phyloP scores from a whole-genome alignment of 2,888 invertebrate species.

The Melieria picta region DNA sequence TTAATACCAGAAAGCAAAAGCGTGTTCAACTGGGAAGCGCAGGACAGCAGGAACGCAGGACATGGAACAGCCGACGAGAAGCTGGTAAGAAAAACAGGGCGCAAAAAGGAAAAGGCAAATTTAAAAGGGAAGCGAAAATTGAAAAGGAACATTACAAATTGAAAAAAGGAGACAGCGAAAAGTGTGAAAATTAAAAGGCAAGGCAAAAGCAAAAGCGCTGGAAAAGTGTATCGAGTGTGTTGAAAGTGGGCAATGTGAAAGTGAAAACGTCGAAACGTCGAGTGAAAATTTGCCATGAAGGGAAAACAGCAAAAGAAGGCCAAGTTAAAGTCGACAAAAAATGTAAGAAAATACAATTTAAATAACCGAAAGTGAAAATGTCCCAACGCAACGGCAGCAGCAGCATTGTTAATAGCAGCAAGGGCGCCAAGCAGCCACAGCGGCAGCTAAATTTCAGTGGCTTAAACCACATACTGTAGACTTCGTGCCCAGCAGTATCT shows the following conservation, averaged over 20 bases:
- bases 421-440: neutral
- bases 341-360: neutral
- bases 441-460: neutral
- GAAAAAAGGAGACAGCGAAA: neutral
- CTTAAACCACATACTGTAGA: too few species aligned
- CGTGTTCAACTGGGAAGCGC: too few species aligned
- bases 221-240: too few species aligned
- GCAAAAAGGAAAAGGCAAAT: constrained; percentile 1
- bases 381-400: neutral
- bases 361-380: neutral
- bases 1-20: too few species aligned
- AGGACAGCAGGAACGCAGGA: too few species aligned
- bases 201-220: too few species aligned
- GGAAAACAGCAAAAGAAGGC: neutral
- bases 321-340: neutral
- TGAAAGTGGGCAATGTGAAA: too few species aligned
- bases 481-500: too few species aligned
- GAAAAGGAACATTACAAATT: neutral
- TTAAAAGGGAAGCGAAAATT: neutral
- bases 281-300: neutral
- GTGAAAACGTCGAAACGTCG: too few species aligned
- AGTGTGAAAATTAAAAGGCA: too few species aligned
- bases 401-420: constrained; percentile 14
- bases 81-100: neutral
- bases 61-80: neutral